Base-by-base conservation (phyloP, 2,888 invertebrate species). In the Megamerina dolium region DNA sequence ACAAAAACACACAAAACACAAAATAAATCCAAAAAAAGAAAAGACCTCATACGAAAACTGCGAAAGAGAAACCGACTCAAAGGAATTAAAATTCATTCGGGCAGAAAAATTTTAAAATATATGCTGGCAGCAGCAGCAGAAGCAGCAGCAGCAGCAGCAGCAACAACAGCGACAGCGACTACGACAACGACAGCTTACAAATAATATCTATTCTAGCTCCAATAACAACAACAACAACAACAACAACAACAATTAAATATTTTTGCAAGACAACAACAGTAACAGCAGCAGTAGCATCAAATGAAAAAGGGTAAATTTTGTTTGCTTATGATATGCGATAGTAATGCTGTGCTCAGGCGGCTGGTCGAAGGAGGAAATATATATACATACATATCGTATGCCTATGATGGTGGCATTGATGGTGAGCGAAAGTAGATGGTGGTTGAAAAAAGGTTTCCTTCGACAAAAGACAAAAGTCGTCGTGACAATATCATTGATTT, bases 1-100 rank as follows among this genome's bases (percentile, higher is more conserved):
- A n/a, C n/a, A n/a, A n/a, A n/a, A n/a, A n/a, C n/a, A n/a, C n/a
- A n/a, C n/a, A n/a, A 23, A 23, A 23, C 23, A 23, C 23, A 8
- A 10, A 23, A 23, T 23, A n/a, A n/a, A 23, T 23, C 23, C 6
- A 23, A 23, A 23, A 23, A 23, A 23, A 23, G 10, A 23, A 23
- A 23, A 23, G 23, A 23, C 10, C n/a, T n/a, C n/a, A n/a, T n/a
- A n/a, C n/a, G 6, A 23, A 23, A 23, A 23, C 8, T 23, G n/a
- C 16, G 9, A 19, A 20, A 35, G 19, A 43, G 29, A 18, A 54
- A 58, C 57, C 57, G 60, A 58, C 17, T 68, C 64, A 66, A 68
- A 68, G 67, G 66, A 68, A 68, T 68, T 68, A 68, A 68, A 68
- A 68, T 56, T 64, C 68, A 66, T 63, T 68, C 66, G 65, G 61